A percentile compares a stretch with the other conserved stretches of the same genome.
phyloP scores from a whole-genome alignment of 2,113 vertebrate species.

The Myotis lucifugus region DNA sequence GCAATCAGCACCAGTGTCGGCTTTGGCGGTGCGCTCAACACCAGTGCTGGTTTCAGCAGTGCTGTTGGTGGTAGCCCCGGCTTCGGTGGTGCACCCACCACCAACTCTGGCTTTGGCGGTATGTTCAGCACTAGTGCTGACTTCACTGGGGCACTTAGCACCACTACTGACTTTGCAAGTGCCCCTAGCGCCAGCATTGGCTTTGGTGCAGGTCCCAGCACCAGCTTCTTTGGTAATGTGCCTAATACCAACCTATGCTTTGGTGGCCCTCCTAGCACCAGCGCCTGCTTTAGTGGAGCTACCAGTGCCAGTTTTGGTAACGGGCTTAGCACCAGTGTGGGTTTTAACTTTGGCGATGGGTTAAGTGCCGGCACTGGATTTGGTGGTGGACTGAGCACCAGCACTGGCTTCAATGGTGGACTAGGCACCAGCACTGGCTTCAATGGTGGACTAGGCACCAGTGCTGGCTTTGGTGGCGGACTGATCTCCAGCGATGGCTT shows the following conservation, averaged over 20 bases:
- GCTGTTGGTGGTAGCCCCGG: background rate
- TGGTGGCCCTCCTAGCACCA: conserved; percentile 45
- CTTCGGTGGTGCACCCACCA: conserved; percentile 22
- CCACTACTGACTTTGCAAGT: background rate
- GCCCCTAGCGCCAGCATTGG: background rate
- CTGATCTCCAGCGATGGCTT: conserved; percentile 47
- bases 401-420: background rate
- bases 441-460: background rate
- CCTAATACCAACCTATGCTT: conserved; percentile 65
- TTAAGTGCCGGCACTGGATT: conserved; percentile 44
- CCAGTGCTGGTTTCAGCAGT: conserved; percentile 14
- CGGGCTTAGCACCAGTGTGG: conserved; percentile 40
- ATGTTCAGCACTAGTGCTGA: background rate
- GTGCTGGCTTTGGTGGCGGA: conserved; percentile 23
- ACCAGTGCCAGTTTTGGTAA: conserved; percentile 52
- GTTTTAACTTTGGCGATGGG: conserved; percentile 60
- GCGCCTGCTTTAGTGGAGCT: conserved; percentile 54
- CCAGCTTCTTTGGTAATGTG: conserved; percentile 60
- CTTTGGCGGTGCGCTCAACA: background rate
- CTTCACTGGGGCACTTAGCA: conserved; percentile 12
- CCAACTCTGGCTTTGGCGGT: conserved; percentile 30
- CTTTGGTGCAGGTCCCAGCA: conserved; percentile 47
- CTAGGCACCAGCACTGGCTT: conserved; percentile 50
- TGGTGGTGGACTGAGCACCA: background rate
- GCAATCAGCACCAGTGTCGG: background rate